Percentiles rank a stretch among this genome's conserved stretches.
phyloP scores from a whole-genome alignment of 1,140 invertebrate genomes.

The Samia ricini region DNA sequence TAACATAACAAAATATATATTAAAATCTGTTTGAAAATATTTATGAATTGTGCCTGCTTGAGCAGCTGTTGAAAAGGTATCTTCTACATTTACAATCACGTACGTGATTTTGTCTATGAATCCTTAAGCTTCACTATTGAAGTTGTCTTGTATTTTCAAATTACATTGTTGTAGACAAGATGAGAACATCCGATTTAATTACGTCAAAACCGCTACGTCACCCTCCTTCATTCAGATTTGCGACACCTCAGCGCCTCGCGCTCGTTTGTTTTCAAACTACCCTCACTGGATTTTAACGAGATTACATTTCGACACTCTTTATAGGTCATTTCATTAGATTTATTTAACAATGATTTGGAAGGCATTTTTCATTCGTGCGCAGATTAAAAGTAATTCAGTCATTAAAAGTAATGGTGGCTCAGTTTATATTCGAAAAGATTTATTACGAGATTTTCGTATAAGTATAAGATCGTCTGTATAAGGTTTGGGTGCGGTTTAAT shows the following conservation, averaged over 20 bases:
- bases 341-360: conserved; percentile 62
- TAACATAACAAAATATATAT: no score
- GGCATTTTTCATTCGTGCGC: conserved; percentile 49
- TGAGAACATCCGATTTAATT: conserved; percentile 68
- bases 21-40: no score
- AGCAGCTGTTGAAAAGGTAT: no score
- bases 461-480: no score
- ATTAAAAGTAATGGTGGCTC: conserved; percentile 49
- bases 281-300: conserved; percentile 67
- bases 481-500: conserved; percentile 24
- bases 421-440: conserved; percentile 41
- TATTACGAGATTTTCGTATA: conserved; percentile 37
- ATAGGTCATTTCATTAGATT: conserved; percentile 67
- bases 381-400: conserved; percentile 56
- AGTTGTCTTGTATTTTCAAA: conserved; percentile 57
- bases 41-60: no score
- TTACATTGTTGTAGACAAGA: conserved; percentile 70
- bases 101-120: conserved; percentile 57
- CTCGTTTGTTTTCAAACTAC: conserved; percentile 63
- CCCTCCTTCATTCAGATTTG: conserved; percentile 15
- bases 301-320: conserved; percentile 56
- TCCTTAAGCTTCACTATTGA: conserved; percentile 55
- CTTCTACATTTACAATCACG: no score
- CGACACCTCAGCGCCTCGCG: conserved; percentile 15
- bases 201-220: conserved; percentile 51